Evolutionary conservation across 2,797 vertebrate genomes (phyloP), one percentile per base, ranked within the genome.

Genomic region (Thunnus albacares): DNA sequence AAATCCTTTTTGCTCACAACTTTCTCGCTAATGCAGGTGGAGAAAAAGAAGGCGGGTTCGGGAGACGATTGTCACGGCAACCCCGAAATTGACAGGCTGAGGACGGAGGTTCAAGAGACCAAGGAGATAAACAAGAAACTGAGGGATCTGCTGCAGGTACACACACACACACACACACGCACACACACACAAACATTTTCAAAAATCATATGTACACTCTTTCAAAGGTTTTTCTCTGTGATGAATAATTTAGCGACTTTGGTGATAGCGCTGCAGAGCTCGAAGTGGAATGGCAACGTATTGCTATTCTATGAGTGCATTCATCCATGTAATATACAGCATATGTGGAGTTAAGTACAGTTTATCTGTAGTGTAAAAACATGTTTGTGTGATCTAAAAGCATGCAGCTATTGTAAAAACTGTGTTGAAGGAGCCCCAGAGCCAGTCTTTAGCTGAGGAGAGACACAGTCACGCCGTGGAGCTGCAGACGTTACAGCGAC

Each of bases 31-130:
- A 71, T 76, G 49, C 77, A 96, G 95, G 60, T 73, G 30, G 94
- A 94, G 71, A 93, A 93, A 66, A 94, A 92, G 82, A 94, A 88
- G 84, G 82, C 65, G 41, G 83, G 94, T 56, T 90, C 93, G 53
- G 94, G 92, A 79, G 96, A 96, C 13, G 93, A 93, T 71, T 91
- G 93, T 60, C 94, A 96, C 24, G 93, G 94, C 6, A 94, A 92
- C 76, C 94, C 92, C 3, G 97, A 98, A 89, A 95, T 95, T 89
- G 96, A 97, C 82, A 95, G 87, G 79, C 94, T 97, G 91, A 95
- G 94, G 90, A 96, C 93, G 51, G 94, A 97, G 90, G 96, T 97
- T 77, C 95, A 97, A 86, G 96, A 97, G 9, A 95, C 90, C 17
- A 90, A 94, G 73, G 95, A 96, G 88, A 96, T 97, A 90, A 97